Base-by-base conservation (phyloP, 2,797 vertebrate genomes). In the Sebastes nivosus region DNA sequence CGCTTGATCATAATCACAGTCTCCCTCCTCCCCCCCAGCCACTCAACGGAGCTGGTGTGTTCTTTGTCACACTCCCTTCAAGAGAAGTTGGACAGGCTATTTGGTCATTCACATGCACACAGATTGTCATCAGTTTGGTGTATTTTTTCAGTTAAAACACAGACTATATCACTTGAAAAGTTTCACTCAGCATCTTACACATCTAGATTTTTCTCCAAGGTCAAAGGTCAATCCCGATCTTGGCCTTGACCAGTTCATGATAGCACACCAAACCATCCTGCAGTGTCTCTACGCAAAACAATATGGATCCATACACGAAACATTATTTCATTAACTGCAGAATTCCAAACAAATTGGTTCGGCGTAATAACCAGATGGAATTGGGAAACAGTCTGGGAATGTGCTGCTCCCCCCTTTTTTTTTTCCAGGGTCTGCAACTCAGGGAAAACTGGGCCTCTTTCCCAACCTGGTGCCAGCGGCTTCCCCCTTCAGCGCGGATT, bases 341-440 rank as follows among this genome's bases (percentile, higher is more conserved):
- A 93, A 94, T 94, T 93, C 89, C 93, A 88, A 87, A 91, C 89
- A 93, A 95, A 94, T 93, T 89, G 87, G 79, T 57, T 83, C 67
- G 79, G 80, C 78, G 67, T 92, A 94, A 93, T 91, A 92, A 92
- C 90, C 90, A 87, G 87, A 93, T 92, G 93, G 92, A 90, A 89
- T 84, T 87, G 87, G 87, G 89, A 92, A 90, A 87, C 74, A 91
- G 93, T 93, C 92, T 94, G 93, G 91, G 92, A 94, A 93, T 93
- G 90, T 87, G 79, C 76, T 69, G 46, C 46, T 50, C 46, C 83
- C 76, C 75, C 73, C 52, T 46, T 50, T 81, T 27, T 27, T 87
- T 82, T 89, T 91, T 89, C 83, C 85, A 86, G 75, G 88, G 80
- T 88, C 77, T 82, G 67, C 16, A 65, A 83, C 83, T 8, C 79